These are phyloP conservation scores for Formica aserva DNA, from an alignment of 2,888 invertebrate genomes.

Conservation along the genomic window DNA sequence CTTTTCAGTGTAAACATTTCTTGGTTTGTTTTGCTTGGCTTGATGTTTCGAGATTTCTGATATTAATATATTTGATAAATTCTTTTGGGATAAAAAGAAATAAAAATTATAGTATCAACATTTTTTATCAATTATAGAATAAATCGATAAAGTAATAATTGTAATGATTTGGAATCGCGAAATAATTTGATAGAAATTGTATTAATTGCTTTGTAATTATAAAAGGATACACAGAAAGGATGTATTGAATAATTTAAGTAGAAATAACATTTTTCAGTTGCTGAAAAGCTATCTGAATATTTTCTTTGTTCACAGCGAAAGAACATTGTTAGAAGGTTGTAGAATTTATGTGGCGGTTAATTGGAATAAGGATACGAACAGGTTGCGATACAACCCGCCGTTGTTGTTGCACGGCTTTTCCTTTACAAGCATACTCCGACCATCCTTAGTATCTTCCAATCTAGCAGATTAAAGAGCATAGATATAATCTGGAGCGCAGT, in stretches of 20 bases:
- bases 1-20: background rate
- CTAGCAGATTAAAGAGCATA: conserved; percentile 49
- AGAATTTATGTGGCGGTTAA: conserved; percentile 50
- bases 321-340: conserved; percentile 48
- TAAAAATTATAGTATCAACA: background rate
- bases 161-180: background rate
- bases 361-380: conserved; percentile 49
- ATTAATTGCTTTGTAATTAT: background rate
- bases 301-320: conserved; percentile 32
- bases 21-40: background rate
- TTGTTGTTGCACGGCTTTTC: conserved; percentile 34
- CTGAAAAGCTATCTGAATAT: conserved; percentile 34
- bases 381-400: conserved; percentile 33
- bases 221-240: background rate
- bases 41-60: background rate
- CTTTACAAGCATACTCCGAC: conserved; percentile 21
- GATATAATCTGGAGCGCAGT: conserved; percentile 37
- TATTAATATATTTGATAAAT: background rate
- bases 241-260: background rate
- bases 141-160: conserved; percentile 20
- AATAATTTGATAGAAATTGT: background rate
- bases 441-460: conserved; percentile 47
- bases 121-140: conserved; percentile 1
- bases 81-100: background rate
- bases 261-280: conserved; percentile 14